Evolutionary conservation across 2,113 vertebrate genomes (phyloP), one percentile per base, ranked within the genome.

Genomic region (Erythrolamprus reginae): DNA sequence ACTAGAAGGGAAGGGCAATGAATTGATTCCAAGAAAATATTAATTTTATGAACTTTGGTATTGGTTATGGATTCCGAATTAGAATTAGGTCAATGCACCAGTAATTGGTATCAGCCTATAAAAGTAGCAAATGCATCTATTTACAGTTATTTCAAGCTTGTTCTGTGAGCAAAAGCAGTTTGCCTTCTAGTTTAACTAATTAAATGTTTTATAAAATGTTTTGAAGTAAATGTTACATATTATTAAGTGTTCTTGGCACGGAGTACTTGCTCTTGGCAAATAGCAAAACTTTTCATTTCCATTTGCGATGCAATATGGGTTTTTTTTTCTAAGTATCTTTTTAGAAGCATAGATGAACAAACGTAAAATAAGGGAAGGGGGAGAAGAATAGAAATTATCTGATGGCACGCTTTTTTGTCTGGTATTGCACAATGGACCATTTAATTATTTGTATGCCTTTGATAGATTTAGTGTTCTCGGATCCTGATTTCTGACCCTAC

Each of bases 181-280:
- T 8, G 33, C 17, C 83, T 88, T 65, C 12, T 2, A 86, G 48
- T 28, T 89, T 91, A 28, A 9, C 13, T 61, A 50, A 13, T 91
- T 93, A 48, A 90, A 45, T 93, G 91, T 90, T 12, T 12, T 48
- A 88, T 45, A 86, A 0, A 87, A 47, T 55, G 33, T 65, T 92
- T 92, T 92, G 85, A 91, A 92, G 92, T 38, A 83, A 92, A 50
- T 17, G 91, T 17, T 51, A 89, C 52, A 50, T 77, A 77, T 56
- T 90, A 82, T 15, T 85, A 87, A 58, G 4, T 90, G n/a, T 52
- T 77, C 19, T 84, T 91, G 82, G 42, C 12, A 61, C 58, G 86
- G 92, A 93, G 26, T 17, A 83, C 56, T 90, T 93, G 17, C 10
- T 51, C 0, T 0, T 88, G 88, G 6, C 77, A 86, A 33, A 82